Evolutionary conservation across 1,140 invertebrate genomes (phyloP).

Genomic region (Zaprionus davidi): DNA sequence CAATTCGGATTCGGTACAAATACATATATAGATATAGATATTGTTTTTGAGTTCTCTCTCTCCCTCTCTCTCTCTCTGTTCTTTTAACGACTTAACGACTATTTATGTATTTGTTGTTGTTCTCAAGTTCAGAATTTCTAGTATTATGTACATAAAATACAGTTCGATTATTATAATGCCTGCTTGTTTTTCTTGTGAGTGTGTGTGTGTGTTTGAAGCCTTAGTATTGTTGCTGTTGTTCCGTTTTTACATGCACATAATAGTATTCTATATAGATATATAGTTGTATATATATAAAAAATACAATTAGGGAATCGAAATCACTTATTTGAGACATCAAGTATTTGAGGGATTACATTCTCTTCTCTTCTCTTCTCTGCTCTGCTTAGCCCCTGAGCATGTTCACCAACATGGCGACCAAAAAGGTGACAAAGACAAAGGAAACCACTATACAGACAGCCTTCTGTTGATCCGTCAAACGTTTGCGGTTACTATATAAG

Average conservation of each 20-base stretch:
- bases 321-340: slow-evolving; percentile 77
- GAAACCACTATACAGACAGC: slow-evolving; percentile 81
- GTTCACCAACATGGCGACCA: slow-evolving; percentile 78
- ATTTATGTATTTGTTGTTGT: neutral
- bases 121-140: slow-evolving; percentile 1
- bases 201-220: slow-evolving; percentile 16
- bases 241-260: slow-evolving; percentile 24
- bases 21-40: neutral
- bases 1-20: neutral
- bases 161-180: slow-evolving; percentile 26
- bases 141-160: slow-evolving; percentile 5
- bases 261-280: slow-evolving; percentile 23
- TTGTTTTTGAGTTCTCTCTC: neutral
- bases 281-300: slow-evolving; percentile 49
- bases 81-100: neutral
- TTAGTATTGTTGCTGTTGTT: slow-evolving; percentile 1
- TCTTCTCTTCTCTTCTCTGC: neutral
- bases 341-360: slow-evolving; percentile 28
- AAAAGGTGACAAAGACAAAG: slow-evolving; percentile 77
- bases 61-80: neutral
- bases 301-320: slow-evolving; percentile 69
- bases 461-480: slow-evolving; percentile 79
- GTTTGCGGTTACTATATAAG: slow-evolving; percentile 76
- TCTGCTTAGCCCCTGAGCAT: slow-evolving; percentile 62
- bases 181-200: slow-evolving; percentile 40